phyloP scores from a whole-genome alignment of 2,797 vertebrate species.

The Crocodylus rhombifer region DNA sequence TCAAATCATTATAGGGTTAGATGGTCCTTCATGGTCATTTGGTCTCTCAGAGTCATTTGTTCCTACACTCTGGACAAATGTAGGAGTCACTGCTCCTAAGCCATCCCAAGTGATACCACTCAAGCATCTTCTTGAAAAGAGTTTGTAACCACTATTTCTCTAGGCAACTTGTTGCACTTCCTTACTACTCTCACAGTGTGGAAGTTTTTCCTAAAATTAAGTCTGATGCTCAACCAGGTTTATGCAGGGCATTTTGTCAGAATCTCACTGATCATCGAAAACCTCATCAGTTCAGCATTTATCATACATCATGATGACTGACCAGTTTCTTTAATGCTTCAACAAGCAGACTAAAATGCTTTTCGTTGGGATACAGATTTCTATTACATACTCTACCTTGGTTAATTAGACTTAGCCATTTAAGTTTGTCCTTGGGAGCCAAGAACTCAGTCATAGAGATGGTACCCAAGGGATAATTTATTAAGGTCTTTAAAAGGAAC shows the following conservation, averaged over 20 bases:
- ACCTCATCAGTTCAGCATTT: background rate
- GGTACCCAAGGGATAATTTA: background rate
- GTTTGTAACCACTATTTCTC: no score
- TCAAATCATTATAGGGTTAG: no score
- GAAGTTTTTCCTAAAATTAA: no score
- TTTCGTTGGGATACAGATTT: background rate
- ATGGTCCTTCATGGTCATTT: no score
- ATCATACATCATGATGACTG: background rate
- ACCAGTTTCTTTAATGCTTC: background rate
- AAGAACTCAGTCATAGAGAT: background rate
- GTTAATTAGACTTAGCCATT: background rate
- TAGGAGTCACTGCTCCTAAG: no score
- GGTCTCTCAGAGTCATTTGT: no score
- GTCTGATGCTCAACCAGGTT: no score
- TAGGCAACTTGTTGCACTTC: no score
- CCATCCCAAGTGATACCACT: no score
- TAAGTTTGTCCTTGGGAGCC: background rate
- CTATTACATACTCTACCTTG: background rate
- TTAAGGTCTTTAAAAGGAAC: conserved; percentile 20
- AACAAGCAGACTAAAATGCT: background rate
- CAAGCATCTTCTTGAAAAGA: no score
- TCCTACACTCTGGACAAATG: no score
- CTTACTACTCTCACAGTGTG: no score
- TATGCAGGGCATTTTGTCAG: background rate
- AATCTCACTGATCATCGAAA: background rate